These are phyloP conservation scores for Condylura cristata DNA, from an alignment of 2,113 vertebrate species.

Conservation along the genomic window DNA sequence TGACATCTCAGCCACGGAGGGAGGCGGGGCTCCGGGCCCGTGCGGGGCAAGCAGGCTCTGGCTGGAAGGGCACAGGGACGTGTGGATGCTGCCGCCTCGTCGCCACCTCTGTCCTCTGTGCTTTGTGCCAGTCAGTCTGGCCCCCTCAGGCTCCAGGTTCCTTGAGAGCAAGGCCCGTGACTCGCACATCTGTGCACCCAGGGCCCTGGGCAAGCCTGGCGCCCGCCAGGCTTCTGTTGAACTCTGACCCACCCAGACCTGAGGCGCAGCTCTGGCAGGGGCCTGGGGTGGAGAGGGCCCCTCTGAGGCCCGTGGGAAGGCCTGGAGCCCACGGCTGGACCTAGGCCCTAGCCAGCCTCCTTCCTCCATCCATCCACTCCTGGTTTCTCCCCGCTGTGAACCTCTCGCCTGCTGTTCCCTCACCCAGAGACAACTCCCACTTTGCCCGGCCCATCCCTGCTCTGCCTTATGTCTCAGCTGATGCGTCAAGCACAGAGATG, in stretches of 20 bases:
- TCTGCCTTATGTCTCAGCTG: background rate
- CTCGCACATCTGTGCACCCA: background rate
- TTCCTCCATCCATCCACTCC: background rate
- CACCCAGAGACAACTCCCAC: background rate
- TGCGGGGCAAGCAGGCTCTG: background rate
- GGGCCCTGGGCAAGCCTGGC: background rate
- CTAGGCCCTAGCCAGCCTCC: accelerated
- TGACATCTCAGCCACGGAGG: background rate
- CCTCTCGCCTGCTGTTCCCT: background rate
- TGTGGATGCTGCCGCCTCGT: accelerated
- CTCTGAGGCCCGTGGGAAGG: background rate
- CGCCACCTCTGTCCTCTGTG: too few species aligned
- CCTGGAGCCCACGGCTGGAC: background rate
- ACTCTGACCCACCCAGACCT: background rate
- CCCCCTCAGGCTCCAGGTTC: background rate
- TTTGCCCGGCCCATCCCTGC: background rate
- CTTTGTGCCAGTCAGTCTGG: background rate
- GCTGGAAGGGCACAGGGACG: background rate
- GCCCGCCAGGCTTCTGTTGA: background rate
- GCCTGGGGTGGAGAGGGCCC: too few species aligned
- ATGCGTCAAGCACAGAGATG: background rate
- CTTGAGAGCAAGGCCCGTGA: background rate
- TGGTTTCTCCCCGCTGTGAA: background rate
- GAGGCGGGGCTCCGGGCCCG: background rate
- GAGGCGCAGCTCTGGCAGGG: background rate